Conservation (phyloP, 2,888 invertebrate genomes). For the Cyclophora punctaria region DNA sequence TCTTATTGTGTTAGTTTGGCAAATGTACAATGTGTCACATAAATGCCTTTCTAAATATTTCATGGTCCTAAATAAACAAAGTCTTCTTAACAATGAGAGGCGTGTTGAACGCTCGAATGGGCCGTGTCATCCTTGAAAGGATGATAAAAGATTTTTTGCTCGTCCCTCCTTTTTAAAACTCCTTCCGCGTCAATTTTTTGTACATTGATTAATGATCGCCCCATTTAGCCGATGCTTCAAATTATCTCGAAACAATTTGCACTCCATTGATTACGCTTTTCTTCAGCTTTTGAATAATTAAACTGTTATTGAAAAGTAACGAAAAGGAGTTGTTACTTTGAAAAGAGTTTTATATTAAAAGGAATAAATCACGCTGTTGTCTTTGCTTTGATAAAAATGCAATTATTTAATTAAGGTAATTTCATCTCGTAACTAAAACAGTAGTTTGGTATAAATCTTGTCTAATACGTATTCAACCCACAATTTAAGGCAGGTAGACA, state of each 20-base stretch:
- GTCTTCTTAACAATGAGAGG: constrained; percentile 29
- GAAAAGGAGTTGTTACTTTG: no score
- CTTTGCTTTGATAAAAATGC: no score
- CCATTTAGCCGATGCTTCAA: constrained; percentile 36
- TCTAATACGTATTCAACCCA: no score
- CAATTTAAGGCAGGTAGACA: no score
- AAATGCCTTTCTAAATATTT: constrained; percentile 4
- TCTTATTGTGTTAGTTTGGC: constrained; percentile 11
- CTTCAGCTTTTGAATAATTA: constrained; percentile 4
- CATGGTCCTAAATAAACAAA: constrained; percentile 22
- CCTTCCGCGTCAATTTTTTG: constrained; percentile 45
- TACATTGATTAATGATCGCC: constrained; percentile 49
- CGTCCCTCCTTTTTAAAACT: constrained; percentile 40
- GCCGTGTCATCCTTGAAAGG: constrained; percentile 19
- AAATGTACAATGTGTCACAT: constrained; percentile 12
- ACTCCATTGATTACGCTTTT: constrained; percentile 34
- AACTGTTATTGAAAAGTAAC: no score
- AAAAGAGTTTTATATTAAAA: no score
- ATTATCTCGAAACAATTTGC: constrained; percentile 30
- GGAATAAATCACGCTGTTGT: no score
- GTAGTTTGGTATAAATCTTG: no score
- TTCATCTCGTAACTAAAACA: no score
- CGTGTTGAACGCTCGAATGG: constrained; percentile 26
- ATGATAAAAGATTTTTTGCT: constrained; percentile 45
- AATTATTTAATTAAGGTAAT: no score